Conservation (phyloP, 2,888 invertebrate species). For the Tetanocera ferruginea region DNA sequence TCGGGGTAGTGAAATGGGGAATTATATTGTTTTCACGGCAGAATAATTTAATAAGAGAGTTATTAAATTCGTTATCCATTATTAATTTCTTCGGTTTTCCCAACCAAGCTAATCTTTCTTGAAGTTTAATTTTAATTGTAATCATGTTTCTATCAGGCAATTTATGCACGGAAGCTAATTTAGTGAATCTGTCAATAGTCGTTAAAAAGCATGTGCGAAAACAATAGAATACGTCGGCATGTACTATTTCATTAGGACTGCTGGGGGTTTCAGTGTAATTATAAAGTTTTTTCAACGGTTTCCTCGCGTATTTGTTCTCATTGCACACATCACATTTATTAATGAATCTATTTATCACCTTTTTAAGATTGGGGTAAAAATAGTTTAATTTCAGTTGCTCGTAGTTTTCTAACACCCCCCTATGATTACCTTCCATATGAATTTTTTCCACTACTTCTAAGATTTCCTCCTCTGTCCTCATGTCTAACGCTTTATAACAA, state of each 20-base stretch:
- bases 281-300: constrained; percentile 39
- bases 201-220: constrained; percentile 39
- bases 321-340: constrained; percentile 26
- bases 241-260: constrained; percentile 40
- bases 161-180: constrained; percentile 44
- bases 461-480: constrained; percentile 27
- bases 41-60: constrained; percentile 39
- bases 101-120: constrained; percentile 41
- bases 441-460: constrained; percentile 15
- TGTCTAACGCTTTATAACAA: constrained; percentile 36
- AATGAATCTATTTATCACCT: constrained; percentile 36
- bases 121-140: constrained; percentile 39
- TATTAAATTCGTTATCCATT: constrained; percentile 47
- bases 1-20: constrained; percentile 43
- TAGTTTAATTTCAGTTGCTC: constrained; percentile 37
- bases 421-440: constrained; percentile 39
- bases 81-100: constrained; percentile 40
- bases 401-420: constrained; percentile 43
- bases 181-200: constrained; percentile 42
- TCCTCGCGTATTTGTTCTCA: constrained; percentile 43
- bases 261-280: constrained; percentile 30
- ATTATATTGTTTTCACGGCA: constrained; percentile 42
- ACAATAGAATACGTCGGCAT: constrained; percentile 43
- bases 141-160: constrained; percentile 42
- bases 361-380: constrained; percentile 40